These are phyloP conservation scores for Alca torda DNA, from an alignment of 2,797 vertebrate genomes.

Conservation along the genomic window DNA sequence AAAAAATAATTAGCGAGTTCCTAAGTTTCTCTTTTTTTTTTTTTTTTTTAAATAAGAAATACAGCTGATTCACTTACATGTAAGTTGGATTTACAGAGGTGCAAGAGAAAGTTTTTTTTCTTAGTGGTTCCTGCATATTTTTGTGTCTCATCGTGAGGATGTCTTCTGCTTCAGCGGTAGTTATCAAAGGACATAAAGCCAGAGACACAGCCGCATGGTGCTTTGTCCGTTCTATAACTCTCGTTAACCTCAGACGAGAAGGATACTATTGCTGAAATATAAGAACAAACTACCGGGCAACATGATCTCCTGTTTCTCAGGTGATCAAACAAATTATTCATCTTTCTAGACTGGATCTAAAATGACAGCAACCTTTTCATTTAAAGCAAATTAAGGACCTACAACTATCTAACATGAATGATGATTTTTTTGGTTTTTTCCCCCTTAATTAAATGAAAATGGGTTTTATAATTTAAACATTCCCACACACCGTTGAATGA, in stretches of 20 bases:
- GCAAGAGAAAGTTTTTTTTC: neutral
- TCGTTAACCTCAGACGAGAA: neutral
- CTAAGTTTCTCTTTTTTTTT: neutral
- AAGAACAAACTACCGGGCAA: slow-evolving; percentile 19
- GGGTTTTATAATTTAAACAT: slow-evolving; percentile 18
- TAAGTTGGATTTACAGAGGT: neutral
- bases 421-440: neutral
- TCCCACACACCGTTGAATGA: neutral
- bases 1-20: neutral
- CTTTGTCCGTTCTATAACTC: neutral
- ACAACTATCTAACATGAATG: neutral
- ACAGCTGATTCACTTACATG: neutral
- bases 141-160: neutral
- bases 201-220: neutral
- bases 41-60: neutral
- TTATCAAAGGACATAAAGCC: neutral
- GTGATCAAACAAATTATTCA: slow-evolving; percentile 14
- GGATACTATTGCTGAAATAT: neutral
- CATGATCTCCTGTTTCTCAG: neutral
- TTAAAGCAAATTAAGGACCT: slow-evolving; percentile 24
- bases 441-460: neutral
- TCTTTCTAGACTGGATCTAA: slow-evolving; percentile 12
- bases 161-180: neutral
- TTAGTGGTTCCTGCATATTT: neutral
- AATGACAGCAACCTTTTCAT: neutral